Conservation (phyloP, 2,113 vertebrate genomes). For the Miniopterus natalensis region DNA sequence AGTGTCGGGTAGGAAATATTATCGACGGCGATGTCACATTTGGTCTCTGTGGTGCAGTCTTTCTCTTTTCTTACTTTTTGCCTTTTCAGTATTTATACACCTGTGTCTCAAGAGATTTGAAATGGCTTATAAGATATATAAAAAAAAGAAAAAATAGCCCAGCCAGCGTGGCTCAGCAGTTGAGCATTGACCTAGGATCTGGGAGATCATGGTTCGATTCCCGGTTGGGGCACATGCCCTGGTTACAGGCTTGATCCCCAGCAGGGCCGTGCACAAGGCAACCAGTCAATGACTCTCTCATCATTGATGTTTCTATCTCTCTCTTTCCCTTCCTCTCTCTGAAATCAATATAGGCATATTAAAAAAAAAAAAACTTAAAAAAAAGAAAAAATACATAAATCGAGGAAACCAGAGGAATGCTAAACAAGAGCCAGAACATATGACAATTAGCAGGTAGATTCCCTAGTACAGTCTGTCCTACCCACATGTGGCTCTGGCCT, state of each 20-base stretch:
- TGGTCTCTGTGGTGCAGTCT: neutral
- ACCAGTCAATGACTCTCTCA: too few species aligned
- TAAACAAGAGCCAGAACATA: neutral
- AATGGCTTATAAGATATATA: neutral
- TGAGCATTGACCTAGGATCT: too few species aligned
- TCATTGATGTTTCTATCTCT: too few species aligned
- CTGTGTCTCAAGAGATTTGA: neutral
- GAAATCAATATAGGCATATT: too few species aligned
- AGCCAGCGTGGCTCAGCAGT: too few species aligned
- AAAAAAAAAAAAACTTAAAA: neutral
- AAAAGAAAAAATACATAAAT: neutral
- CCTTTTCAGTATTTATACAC: neutral
- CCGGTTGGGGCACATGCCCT: too few species aligned
- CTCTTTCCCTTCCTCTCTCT: too few species aligned
- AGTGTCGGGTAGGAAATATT: neutral
- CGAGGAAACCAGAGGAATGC: neutral
- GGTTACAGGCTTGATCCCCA: too few species aligned
- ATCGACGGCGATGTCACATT: neutral
- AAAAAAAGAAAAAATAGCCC: neutral
- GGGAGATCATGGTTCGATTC: too few species aligned
- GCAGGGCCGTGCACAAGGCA: too few species aligned
- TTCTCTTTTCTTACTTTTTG: neutral
- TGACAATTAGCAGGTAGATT: neutral
- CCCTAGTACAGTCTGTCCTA: neutral
- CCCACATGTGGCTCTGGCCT: fast-evolving